Evolutionary conservation across 2,888 invertebrate genomes (phyloP).

Genomic region (Eristalis intricaria): DNA sequence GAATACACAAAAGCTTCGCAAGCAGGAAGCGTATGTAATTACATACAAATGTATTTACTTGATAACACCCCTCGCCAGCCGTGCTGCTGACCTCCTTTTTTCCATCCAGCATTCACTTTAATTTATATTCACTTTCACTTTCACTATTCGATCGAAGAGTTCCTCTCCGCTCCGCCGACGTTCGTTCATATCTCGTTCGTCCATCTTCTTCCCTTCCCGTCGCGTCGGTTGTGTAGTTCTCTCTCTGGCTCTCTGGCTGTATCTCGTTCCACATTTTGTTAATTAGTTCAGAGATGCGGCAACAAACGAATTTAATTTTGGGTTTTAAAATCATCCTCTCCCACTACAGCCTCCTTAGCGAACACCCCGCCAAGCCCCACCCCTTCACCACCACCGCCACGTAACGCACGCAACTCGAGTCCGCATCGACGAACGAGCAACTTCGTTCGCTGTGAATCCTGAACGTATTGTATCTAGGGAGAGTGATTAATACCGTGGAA

Average conservation of each 20-base stretch:
- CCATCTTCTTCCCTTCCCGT: background rate
- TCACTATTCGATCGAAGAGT: constrained; percentile 50
- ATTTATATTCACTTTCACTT: constrained; percentile 11
- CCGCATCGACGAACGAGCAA: constrained; percentile 9
- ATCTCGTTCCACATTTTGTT: constrained; percentile 50
- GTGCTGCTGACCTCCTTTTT: constrained; percentile 40
- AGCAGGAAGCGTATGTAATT: too few species aligned
- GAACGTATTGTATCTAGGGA: constrained; percentile 60
- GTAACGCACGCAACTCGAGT: constrained; percentile 29
- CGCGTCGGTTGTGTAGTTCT: background rate
- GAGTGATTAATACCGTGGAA: constrained; percentile 71
- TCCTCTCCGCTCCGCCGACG: constrained; percentile 32
- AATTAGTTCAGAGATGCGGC: constrained; percentile 73
- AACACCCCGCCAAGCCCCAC: background rate
- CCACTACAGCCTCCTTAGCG: background rate
- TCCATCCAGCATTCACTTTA: constrained; percentile 30
- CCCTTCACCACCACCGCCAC: constrained; percentile 17
- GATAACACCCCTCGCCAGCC: background rate
- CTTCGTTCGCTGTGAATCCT: constrained; percentile 33
- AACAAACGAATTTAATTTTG: constrained; percentile 73
- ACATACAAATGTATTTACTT: background rate
- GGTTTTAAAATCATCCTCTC: constrained; percentile 68
- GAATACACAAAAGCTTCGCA: background rate
- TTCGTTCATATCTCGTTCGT: background rate
- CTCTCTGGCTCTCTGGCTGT: background rate